Evolutionary conservation across 2,113 vertebrate genomes (phyloP).

Genomic region (Notechis scutatus): DNA sequence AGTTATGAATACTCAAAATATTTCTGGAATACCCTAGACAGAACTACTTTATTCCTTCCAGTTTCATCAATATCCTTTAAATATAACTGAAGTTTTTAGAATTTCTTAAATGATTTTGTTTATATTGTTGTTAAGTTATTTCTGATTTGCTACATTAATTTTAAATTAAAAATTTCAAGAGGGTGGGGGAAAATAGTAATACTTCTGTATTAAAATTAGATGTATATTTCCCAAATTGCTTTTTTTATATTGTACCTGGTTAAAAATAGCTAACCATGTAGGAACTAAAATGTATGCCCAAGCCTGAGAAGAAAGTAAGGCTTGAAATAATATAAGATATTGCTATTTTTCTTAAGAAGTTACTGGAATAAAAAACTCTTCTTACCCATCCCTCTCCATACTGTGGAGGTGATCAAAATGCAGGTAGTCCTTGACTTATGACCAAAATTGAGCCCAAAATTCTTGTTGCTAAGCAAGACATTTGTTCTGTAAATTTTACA

Average conservation of each 20-base stretch:
- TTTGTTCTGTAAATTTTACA: not conserved
- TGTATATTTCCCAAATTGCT: constrained; percentile 6
- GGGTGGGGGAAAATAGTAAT: not conserved
- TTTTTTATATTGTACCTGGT: rapidly evolving
- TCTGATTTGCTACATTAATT: not conserved
- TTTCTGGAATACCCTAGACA: not conserved
- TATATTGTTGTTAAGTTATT: not conserved
- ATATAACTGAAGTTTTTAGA: not conserved
- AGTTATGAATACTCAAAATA: not conserved
- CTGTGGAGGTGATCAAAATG: constrained; percentile 33
- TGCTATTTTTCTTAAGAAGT: constrained; percentile 39
- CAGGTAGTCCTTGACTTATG: not conserved
- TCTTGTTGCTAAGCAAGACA: not conserved
- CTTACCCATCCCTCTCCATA: constrained; percentile 1
- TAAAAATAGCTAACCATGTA: not conserved
- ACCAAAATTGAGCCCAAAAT: not conserved
- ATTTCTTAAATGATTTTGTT: not conserved
- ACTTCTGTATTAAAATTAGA: constrained; percentile 13
- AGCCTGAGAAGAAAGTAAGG: constrained; percentile 10
- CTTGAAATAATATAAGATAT: constrained; percentile 29
- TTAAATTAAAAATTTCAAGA: not conserved
- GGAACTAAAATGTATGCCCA: constrained; percentile 21
- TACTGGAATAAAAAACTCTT: constrained; percentile 44
- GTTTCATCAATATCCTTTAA: not conserved
- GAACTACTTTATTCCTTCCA: not conserved